Percentiles rank a stretch among this genome's conserved stretches.
phyloP scores from a whole-genome alignment of 2,113 vertebrate genomes.

The Catagonus wagneri region DNA sequence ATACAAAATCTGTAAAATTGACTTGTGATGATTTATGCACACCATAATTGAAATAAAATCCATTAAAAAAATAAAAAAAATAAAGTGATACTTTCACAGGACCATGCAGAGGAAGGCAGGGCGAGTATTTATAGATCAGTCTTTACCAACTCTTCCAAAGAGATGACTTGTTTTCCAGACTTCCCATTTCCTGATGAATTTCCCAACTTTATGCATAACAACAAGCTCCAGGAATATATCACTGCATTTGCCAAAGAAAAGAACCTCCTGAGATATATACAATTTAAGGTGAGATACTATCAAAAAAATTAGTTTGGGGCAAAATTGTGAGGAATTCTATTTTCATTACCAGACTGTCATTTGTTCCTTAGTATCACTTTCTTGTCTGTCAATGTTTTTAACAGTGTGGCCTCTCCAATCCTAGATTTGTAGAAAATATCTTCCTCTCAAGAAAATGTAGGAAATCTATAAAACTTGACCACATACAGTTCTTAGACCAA shows the following conservation, averaged over 20 bases:
- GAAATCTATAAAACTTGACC: conserved; percentile 2
- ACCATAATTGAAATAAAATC: no score
- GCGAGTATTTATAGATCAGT: conserved; percentile 91
- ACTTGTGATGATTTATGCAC: no score
- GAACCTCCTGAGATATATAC: conserved; percentile 87
- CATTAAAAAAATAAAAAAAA: no score
- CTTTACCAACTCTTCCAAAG: conserved; percentile 93
- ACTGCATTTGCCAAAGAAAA: conserved; percentile 89
- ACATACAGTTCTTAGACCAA: not conserved
- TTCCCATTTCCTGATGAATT: conserved; percentile 92
- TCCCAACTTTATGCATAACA: conserved; percentile 91
- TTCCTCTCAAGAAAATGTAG: not conserved
- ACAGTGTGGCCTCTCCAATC: not conserved
- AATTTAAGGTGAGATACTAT: conserved; percentile 89
- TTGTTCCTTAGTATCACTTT: not conserved
- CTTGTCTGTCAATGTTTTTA: not conserved
- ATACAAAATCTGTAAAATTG: no score
- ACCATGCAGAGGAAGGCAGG: conserved; percentile 85
- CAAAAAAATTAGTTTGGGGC: not conserved
- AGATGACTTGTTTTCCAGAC: conserved; percentile 94
- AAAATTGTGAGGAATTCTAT: not conserved
- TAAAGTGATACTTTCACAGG: conserved; percentile 84
- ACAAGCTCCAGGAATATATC: conserved; percentile 89
- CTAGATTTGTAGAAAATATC: not conserved
- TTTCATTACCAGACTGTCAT: not conserved